These are phyloP conservation scores for Myotis vivesi DNA, from an alignment of 2,797 vertebrate species.

Conservation along the genomic window DNA sequence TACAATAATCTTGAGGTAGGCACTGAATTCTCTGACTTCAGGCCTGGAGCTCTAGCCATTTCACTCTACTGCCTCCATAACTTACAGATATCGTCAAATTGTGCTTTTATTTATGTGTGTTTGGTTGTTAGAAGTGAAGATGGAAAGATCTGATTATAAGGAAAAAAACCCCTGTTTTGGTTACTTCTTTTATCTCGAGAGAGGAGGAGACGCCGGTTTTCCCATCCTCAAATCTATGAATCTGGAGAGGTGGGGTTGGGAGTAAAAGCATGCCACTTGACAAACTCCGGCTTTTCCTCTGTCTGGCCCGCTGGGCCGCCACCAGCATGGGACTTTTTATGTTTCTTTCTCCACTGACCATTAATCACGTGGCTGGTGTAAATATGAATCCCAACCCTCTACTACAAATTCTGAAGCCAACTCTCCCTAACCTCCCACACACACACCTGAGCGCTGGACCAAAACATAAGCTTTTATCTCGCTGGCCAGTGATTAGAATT, in stretches of 20 bases:
- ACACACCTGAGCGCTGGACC: not conserved
- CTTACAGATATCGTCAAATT: not conserved
- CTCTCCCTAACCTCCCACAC: not conserved
- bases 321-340: not conserved
- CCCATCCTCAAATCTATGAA: not conserved
- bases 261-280: not conserved
- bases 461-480: not conserved
- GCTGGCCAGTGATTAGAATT: not conserved
- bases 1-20: not conserved
- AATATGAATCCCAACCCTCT: not conserved
- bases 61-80: not conserved
- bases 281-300: not conserved
- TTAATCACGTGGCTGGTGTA: not conserved
- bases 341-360: not conserved
- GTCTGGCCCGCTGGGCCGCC: not conserved
- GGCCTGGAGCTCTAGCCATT: not conserved
- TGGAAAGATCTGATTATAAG: constrained; percentile 22
- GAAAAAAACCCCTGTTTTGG: not conserved
- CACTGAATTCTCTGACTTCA: not conserved
- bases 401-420: not conserved
- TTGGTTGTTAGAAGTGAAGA: not conserved
- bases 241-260: not conserved
- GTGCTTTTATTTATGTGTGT: not conserved
- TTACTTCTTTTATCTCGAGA: not conserved
- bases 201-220: constrained; percentile 1